Evolutionary conservation across 2,113 vertebrate genomes (phyloP).

Genomic region (Vulpes lagopus): DNA sequence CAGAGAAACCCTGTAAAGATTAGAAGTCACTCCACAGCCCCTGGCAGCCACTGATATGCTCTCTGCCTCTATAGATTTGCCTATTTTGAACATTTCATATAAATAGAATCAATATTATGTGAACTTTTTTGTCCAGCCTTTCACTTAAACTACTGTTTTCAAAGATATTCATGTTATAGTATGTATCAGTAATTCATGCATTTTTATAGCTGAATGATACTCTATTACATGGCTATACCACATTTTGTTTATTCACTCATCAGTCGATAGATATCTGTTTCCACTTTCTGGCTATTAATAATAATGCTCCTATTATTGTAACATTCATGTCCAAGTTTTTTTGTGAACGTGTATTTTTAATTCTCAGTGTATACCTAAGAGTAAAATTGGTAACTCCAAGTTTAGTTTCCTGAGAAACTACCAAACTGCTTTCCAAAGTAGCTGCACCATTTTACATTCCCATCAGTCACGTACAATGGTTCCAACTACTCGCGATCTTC

Average conservation of each 20-base stretch:
- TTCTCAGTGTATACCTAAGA: background rate
- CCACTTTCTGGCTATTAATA: background rate
- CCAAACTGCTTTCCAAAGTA: background rate
- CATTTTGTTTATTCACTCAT: background rate
- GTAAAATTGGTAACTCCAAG: background rate
- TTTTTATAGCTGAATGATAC: background rate
- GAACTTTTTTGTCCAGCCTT: background rate
- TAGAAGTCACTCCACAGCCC: background rate
- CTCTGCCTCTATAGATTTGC: background rate
- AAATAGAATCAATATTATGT: background rate
- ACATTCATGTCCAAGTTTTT: background rate
- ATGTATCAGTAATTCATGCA: background rate
- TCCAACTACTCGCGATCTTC: background rate
- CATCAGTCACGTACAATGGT: background rate
- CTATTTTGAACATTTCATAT: background rate
- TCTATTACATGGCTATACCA: background rate
- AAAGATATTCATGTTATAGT: background rate
- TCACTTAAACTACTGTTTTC: background rate
- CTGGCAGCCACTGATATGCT: background rate
- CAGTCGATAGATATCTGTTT: background rate
- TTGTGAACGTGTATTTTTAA: background rate
- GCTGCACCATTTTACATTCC: background rate
- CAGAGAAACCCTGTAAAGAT: background rate
- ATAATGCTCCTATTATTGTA: background rate
- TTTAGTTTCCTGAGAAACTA: background rate